Conservation (phyloP, 2,797 vertebrate genomes). For the Eupleurogrammus muticus region DNA sequence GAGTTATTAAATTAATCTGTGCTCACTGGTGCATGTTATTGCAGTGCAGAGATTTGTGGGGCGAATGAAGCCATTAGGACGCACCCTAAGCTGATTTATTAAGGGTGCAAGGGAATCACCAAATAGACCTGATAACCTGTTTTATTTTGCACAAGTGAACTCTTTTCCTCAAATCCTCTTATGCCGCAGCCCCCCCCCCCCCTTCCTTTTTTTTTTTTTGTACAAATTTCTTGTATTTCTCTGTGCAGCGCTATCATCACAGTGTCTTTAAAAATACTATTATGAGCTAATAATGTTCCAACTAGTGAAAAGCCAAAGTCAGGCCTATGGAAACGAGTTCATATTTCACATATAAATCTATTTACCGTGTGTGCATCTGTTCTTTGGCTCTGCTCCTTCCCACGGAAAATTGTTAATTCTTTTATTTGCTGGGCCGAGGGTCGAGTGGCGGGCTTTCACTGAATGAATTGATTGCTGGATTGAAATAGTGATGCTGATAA, state of each 20-base stretch:
- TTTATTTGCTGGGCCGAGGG: conserved; percentile 5
- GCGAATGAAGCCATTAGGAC: conserved; percentile 84
- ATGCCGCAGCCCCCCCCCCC: conserved; percentile 27
- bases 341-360: conserved; percentile 3
- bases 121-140: conserved; percentile 87
- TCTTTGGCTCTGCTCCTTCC: not conserved
- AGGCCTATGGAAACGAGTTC: conserved; percentile 17
- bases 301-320: conserved; percentile 22
- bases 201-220: conserved; percentile 5
- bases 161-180: conserved; percentile 83
- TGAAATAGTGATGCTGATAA: not conserved
- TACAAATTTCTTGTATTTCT: conserved; percentile 54
- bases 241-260: conserved; percentile 30
- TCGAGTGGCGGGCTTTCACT: not conserved
- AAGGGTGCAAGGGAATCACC: conserved; percentile 84
- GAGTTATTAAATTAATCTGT: conserved; percentile 90
- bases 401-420: not conserved
- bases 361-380: not conserved
- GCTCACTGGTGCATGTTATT: conserved; percentile 88
- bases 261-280: conserved; percentile 46
- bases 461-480: conserved; percentile 18
- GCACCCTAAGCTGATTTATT: conserved; percentile 87
- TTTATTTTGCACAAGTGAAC: conserved; percentile 87
- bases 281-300: conserved; percentile 42
- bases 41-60: conserved; percentile 86